Evolutionary conservation across 1,140 invertebrate genomes (phyloP).

Genomic region (Heliothis virescens): DNA sequence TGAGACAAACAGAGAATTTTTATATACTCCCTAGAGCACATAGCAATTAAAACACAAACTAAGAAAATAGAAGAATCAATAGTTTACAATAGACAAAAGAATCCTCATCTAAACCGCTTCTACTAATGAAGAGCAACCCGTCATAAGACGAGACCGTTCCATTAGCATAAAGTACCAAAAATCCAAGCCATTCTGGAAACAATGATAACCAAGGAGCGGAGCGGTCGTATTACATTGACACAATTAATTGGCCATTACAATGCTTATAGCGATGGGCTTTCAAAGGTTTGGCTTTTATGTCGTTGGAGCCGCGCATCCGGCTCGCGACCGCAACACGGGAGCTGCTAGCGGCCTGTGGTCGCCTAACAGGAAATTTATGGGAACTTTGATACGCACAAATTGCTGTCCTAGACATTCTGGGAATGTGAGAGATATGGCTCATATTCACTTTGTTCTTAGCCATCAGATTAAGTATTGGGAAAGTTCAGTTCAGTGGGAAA

Average conservation of each 20-base stretch:
- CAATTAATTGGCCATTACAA: conserved; percentile 39
- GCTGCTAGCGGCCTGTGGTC: conserved; percentile 31
- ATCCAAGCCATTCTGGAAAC: background rate
- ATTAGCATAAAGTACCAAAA: conserved; percentile 21
- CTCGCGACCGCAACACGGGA: conserved; percentile 33
- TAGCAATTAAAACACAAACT: too few species aligned
- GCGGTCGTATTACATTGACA: conserved; percentile 38
- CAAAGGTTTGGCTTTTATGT: conserved; percentile 29
- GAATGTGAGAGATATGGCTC: background rate
- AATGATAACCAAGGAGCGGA: conserved; percentile 24
- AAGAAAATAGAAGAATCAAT: too few species aligned
- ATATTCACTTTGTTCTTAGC: background rate
- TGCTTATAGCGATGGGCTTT: conserved; percentile 31
- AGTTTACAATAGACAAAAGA: background rate
- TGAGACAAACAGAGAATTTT: background rate
- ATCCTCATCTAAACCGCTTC: background rate
- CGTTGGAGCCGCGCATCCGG: conserved; percentile 31
- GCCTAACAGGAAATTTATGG: conserved; percentile 44
- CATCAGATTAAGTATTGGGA: background rate
- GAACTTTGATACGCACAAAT: conserved; percentile 24
- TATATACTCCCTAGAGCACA: too few species aligned
- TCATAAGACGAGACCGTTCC: background rate
- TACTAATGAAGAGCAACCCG: background rate
- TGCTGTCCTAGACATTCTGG: conserved; percentile 12
- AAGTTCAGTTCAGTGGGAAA: background rate